Percentiles rank a stretch among this genome's conserved stretches.
These are phyloP conservation scores for Tauraco hartlaubi DNA, from an alignment of 2,797 vertebrate species.

Conservation along the genomic window DNA sequence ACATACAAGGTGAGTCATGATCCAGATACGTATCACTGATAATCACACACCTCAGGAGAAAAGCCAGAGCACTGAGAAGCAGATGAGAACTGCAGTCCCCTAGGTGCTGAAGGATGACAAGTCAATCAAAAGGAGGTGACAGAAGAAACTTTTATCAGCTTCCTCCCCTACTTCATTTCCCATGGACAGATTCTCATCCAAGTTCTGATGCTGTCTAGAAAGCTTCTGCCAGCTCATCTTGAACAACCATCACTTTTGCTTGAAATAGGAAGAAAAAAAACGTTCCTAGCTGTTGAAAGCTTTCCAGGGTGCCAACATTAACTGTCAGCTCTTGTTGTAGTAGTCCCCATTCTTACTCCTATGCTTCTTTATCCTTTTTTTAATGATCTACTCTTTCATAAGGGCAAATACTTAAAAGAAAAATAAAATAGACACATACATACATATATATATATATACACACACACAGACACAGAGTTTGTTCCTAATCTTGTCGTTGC, in stretches of 20 bases:
- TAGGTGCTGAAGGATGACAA: neutral
- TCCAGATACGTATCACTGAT: neutral
- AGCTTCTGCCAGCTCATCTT: neutral
- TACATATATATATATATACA: accelerated
- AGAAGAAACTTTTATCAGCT: neutral
- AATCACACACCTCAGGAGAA: neutral
- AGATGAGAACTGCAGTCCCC: neutral
- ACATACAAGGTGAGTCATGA: neutral
- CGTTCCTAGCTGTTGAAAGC: neutral
- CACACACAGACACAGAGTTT: neutral
- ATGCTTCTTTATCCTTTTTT: neutral
- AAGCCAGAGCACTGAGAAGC: neutral
- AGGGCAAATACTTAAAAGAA: neutral
- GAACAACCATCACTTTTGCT: neutral
- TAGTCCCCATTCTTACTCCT: neutral
- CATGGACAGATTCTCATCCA: neutral
- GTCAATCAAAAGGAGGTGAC: neutral
- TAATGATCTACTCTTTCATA: neutral
- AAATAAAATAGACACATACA: neutral
- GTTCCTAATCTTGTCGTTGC: neutral
- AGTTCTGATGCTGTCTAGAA: neutral
- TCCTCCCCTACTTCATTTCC: neutral
- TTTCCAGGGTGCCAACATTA: neutral
- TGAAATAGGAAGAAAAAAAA: neutral
- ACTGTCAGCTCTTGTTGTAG: neutral